These are phyloP conservation scores for Cephalopholis sonnerati DNA, from an alignment of 2,113 vertebrate genomes.

Conservation along the genomic window DNA sequence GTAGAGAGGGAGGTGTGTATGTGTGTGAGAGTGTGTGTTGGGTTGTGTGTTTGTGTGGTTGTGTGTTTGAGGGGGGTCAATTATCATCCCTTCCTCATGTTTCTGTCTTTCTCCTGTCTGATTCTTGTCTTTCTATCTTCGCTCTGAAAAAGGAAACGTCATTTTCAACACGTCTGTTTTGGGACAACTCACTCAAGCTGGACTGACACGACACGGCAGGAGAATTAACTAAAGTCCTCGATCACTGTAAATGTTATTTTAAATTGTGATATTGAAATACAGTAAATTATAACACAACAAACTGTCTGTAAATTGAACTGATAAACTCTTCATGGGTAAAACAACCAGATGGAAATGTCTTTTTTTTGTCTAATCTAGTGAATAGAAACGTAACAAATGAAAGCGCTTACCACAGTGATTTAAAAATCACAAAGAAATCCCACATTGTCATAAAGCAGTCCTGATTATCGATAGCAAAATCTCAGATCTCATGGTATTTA, in stretches of 20 bases:
- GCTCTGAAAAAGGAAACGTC: not conserved
- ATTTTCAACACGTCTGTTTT: not conserved
- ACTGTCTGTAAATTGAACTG: not conserved
- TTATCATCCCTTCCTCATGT: conserved; percentile 24
- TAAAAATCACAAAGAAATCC: not conserved
- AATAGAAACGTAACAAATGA: not conserved
- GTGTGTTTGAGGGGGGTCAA: not conserved
- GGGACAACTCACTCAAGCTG: not conserved
- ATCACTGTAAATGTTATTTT: not conserved
- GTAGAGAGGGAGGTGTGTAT: conserved; percentile 1
- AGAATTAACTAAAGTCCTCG: not conserved
- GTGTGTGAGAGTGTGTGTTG: conserved; percentile 1
- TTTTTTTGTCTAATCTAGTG: not conserved
- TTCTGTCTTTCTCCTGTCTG: conserved; percentile 18
- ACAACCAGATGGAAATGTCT: not conserved
- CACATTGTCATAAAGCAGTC: not conserved
- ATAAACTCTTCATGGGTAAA: not conserved
- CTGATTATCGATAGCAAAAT: not conserved
- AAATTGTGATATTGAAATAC: not conserved
- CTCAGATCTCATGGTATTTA: not conserved
- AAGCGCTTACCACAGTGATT: not conserved
- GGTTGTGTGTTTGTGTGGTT: conserved; percentile 3
- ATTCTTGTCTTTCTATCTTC: conserved; percentile 25
- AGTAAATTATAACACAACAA: not conserved
- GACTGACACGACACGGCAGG: too few relatives aligned